A percentile compares a stretch with the other conserved stretches of the same genome.
Evolutionary conservation across 1,140 invertebrate species (phyloP).

Genomic region (Drosophila chauvacae): DNA sequence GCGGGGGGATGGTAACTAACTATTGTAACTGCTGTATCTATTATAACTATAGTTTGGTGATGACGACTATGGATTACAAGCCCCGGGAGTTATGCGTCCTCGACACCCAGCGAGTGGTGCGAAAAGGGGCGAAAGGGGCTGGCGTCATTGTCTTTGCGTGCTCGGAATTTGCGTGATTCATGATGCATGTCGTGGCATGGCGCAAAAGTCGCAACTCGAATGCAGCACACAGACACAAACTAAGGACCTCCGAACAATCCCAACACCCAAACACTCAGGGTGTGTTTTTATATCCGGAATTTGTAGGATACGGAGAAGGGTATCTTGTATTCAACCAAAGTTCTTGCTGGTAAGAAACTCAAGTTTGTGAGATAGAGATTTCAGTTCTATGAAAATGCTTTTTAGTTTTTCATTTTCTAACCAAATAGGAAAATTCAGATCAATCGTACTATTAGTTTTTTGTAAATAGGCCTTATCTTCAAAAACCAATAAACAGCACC

Average conservation of each 20-base stretch:
- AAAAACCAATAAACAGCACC: not conserved
- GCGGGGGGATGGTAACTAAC: constrained; percentile 1
- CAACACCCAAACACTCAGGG: constrained; percentile 31
- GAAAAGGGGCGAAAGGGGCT: constrained; percentile 38
- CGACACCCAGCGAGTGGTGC: constrained; percentile 52
- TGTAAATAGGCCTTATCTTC: too few relatives aligned
- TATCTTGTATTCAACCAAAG: not conserved
- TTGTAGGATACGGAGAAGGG: not conserved
- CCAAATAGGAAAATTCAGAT: not conserved
- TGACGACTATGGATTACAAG: constrained; percentile 51
- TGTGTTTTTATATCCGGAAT: constrained; percentile 17
- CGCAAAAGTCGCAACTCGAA: constrained; percentile 50
- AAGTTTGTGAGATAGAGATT: too few relatives aligned
- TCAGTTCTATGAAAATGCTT: too few relatives aligned
- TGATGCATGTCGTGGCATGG: constrained; percentile 54
- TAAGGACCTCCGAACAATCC: not conserved
- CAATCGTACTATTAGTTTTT: not conserved
- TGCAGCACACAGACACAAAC: constrained; percentile 37
- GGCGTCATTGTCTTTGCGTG: constrained; percentile 78
- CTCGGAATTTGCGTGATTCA: constrained; percentile 71
- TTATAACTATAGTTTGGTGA: constrained; percentile 54
- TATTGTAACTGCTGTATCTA: constrained; percentile 41
- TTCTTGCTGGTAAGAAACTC: too few relatives aligned
- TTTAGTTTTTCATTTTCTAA: not conserved
- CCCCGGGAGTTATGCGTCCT: constrained; percentile 53